Percentiles rank a stretch among this genome's conserved stretches.
phyloP scores from a whole-genome alignment of 1,140 invertebrate genomes.

The Pomacea maculata region DNA sequence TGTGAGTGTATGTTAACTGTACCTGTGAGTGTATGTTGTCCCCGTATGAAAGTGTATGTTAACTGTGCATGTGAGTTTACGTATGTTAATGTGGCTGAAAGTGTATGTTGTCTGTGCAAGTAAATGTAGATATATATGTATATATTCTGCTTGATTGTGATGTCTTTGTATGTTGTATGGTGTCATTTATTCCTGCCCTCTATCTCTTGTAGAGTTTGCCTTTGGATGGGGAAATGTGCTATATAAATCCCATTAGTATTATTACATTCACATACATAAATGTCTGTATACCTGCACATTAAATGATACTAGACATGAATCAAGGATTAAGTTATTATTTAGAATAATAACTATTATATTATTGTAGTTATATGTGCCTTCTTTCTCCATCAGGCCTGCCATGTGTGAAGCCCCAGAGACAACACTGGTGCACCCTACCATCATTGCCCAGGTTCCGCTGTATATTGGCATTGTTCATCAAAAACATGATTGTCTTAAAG shows the following conservation, averaged over 20 bases:
- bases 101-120: neutral
- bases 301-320: neutral
- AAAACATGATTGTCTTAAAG: slow-evolving; percentile 93
- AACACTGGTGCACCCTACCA: slow-evolving; percentile 18
- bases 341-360: neutral
- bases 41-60: neutral
- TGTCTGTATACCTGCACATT: neutral
- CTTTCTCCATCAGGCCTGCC: neutral
- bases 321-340: neutral
- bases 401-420: neutral
- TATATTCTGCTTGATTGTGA: neutral
- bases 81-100: neutral
- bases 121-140: neutral
- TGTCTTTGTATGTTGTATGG: neutral
- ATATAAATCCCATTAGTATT: too few relatives aligned
- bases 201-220: too few relatives aligned
- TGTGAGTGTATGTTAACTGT: neutral
- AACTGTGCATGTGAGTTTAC: neutral
- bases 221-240: too few relatives aligned
- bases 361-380: neutral
- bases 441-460: slow-evolving; percentile 43
- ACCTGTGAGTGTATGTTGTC: neutral
- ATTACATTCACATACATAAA: too few relatives aligned
- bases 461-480: slow-evolving; percentile 80
- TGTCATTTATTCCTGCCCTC: neutral